A percentile compares a stretch with the other conserved stretches of the same genome.
These are phyloP conservation scores for Ophiothrix spiculata DNA, from an alignment of 35 echinoderm and acorn worm species.

Conservation along the genomic window DNA sequence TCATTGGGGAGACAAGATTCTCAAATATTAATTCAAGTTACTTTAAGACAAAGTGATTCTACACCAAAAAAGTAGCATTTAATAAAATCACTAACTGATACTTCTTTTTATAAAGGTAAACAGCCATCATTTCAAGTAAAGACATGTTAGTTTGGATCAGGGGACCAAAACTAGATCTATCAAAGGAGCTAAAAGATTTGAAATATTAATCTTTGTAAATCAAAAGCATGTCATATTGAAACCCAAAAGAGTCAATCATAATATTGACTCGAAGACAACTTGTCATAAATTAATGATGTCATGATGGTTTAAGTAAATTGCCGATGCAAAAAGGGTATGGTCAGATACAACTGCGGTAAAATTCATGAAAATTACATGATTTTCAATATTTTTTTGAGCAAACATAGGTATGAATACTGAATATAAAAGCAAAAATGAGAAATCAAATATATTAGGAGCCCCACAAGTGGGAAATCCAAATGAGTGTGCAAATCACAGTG, in stretches of 20 bases:
- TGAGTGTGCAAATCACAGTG: neutral
- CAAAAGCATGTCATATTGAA: neutral
- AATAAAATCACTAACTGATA: no score
- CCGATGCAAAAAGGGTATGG: neutral
- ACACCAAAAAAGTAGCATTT: no score
- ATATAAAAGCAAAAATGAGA: neutral
- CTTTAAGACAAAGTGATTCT: no score
- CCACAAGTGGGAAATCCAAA: constrained; percentile 1
- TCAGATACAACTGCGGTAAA: neutral
- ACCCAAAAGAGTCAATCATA: neutral
- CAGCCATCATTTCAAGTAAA: no score
- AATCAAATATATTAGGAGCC: neutral
- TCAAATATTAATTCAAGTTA: no score
- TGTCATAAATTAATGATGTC: neutral
- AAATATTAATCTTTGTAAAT: neutral
- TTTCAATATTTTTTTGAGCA: neutral
- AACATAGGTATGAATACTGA: neutral
- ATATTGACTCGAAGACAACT: no score
- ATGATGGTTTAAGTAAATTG: neutral
- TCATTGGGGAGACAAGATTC: no score
- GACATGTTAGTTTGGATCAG: neutral
- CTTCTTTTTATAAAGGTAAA: no score
- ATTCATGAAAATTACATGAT: neutral
- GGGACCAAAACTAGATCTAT: neutral
- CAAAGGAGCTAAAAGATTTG: neutral